phyloP scores from a whole-genome alignment of 2,113 vertebrate species.

The Rhombomys opimus region DNA sequence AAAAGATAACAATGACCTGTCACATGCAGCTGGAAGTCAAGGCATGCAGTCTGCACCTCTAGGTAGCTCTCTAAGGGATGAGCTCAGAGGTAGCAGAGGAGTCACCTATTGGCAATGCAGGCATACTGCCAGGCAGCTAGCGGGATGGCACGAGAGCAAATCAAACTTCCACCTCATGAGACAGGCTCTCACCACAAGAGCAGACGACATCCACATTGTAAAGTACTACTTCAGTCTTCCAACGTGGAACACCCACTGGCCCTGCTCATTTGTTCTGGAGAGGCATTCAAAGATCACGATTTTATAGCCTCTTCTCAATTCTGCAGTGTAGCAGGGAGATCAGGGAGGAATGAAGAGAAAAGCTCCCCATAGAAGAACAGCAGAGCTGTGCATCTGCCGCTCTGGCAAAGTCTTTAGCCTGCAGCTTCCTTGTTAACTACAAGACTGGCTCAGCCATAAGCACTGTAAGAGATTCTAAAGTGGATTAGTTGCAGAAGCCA shows the following conservation, averaged over 20 bases:
- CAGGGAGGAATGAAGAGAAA: constrained; percentile 49
- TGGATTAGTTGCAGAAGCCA: constrained; percentile 57
- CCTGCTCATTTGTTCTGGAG: background rate
- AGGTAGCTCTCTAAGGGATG: background rate
- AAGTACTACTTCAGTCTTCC: background rate
- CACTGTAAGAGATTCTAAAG: constrained; percentile 53
- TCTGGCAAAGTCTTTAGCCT: background rate
- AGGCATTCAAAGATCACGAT: background rate
- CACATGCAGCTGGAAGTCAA: constrained; percentile 45
- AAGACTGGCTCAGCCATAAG: constrained; percentile 32
- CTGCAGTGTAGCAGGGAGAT: constrained; percentile 32
- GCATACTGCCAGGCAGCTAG: background rate
- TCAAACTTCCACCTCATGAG: constrained; percentile 16
- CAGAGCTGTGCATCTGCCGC: constrained; percentile 44
- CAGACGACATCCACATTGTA: background rate
- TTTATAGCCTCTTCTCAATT: constrained; percentile 39
- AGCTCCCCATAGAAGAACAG: background rate
- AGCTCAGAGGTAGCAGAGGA: constrained; percentile 34
- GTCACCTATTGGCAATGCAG: constrained; percentile 18
- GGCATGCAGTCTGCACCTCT: constrained; percentile 28
- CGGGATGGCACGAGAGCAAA: constrained; percentile 23
- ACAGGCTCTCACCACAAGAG: constrained; percentile 41
- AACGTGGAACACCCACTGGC: background rate
- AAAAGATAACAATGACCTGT: constrained; percentile 19
- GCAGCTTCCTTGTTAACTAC: constrained; percentile 44